phyloP scores from a whole-genome alignment of 2,888 invertebrate species.

The Drosophila leonis region DNA sequence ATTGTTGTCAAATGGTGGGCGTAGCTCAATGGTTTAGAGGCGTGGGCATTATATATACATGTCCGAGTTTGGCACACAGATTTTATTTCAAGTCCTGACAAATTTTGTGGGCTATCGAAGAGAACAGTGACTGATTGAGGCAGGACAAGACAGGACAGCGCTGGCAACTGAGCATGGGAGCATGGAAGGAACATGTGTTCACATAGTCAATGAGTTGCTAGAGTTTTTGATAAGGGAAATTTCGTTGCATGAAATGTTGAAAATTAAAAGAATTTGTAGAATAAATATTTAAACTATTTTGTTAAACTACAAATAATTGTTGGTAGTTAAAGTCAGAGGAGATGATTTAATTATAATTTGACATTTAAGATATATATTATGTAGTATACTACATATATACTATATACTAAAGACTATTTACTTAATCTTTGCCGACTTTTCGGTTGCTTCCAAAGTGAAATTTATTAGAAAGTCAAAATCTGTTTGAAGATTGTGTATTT shows the following conservation, averaged over 20 bases:
- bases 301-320: too few species aligned
- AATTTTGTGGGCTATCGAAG: constrained; percentile 19
- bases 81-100: constrained; percentile 49
- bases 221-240: neutral
- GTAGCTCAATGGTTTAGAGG: neutral
- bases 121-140: constrained; percentile 20
- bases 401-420: too few species aligned
- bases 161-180: neutral
- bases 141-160: neutral
- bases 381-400: too few species aligned
- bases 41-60: constrained; percentile 37
- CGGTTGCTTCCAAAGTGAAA: too few species aligned
- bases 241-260: neutral
- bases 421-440: too few species aligned
- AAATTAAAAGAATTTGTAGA: neutral
- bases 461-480: too few species aligned
- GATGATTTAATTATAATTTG: too few species aligned
- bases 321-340: too few species aligned
- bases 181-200: neutral
- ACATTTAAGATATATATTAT: too few species aligned
- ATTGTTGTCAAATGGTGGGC: constrained; percentile 13
- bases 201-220: neutral
- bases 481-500: too few species aligned
- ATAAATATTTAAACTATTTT: neutral
- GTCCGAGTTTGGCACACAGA: constrained; percentile 38